Base-by-base conservation (phyloP, 2,113 vertebrate genomes). In the Nothobranchius furzeri region DNA sequence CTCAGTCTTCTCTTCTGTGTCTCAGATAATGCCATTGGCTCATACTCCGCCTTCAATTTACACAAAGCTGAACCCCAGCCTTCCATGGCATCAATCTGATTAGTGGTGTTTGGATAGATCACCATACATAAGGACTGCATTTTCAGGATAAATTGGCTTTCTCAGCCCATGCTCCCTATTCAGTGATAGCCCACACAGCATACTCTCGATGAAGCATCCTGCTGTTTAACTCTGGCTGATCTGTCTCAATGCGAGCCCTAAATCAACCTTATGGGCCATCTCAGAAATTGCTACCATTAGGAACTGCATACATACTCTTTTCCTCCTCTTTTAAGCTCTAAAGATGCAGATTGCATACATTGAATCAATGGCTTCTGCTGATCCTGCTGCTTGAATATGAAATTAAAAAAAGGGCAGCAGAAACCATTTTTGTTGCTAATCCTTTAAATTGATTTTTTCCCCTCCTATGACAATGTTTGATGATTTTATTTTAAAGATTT, bases 251-350 rank as follows among this genome's bases (percentile, higher is more conserved):
- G 69, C 2, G 2, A 72, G 62, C 77, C 54, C 48, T 90, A 91
- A 90, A 91, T 91, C 90, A 91, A 81, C 78, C 80, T 83, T 80
- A 87, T 85, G 72, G 87, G 81, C 87, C 84, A 88, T 88, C 90
- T 88, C 75, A 86, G 81, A 90, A 84, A 90, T 90, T 79, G 79
- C 81, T 86, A 47, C 87, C 82, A 87, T 85, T 88, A 87, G 67
- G 75, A 81, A 86, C 48, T 76, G 86, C 87, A 83, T 70, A 70
- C 87, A 82, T 80, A 75, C 81, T 75, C 79, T 82, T 85, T 86
- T 46, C 52, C 54, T 36, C 50, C 50, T 56, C 43, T 75, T 87
- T 83, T 76, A 68, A 77, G 73, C 77, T 72, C 40, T 73, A 24
- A 24, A 82, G 80, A 68, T 70, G 30, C 30, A 1, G 52, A 40